Evolutionary conservation across 2,888 invertebrate genomes (phyloP).

Genomic region (Pseudanteris insignis): DNA sequence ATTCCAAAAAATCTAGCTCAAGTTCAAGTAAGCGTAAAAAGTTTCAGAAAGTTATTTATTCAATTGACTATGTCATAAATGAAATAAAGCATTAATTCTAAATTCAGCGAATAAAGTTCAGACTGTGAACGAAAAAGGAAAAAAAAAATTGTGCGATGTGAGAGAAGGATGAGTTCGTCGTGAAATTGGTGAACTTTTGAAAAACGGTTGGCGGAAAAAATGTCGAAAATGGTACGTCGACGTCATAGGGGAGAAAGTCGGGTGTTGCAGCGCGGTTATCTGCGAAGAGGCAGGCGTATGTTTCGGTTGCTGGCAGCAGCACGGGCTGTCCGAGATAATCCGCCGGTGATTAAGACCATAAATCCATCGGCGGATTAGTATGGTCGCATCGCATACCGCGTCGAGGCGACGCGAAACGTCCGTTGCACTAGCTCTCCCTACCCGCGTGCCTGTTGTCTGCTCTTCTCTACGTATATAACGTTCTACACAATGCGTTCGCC

Average conservation of each 20-base stretch:
- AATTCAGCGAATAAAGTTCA: too few species aligned
- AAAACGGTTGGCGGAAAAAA: conserved; percentile 14
- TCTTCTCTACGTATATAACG: not conserved
- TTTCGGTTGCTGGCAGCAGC: conserved; percentile 58
- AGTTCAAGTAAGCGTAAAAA: too few species aligned
- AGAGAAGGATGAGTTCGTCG: too few species aligned
- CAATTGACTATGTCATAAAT: too few species aligned
- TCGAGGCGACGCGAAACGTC: conserved; percentile 47
- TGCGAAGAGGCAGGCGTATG: conserved; percentile 65
- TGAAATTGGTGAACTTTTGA: too few species aligned
- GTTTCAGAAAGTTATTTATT: too few species aligned
- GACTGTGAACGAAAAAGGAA: too few species aligned
- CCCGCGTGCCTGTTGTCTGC: conserved; percentile 24
- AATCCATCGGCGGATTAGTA: conserved; percentile 70
- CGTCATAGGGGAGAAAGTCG: conserved; percentile 42
- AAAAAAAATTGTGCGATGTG: too few species aligned
- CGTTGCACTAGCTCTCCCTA: conserved; percentile 40
- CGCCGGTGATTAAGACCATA: conserved; percentile 74
- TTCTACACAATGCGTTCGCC: too few species aligned
- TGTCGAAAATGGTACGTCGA: conserved; percentile 33
- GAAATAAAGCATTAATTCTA: too few species aligned
- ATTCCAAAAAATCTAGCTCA: too few species aligned
- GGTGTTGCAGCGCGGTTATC: conserved; percentile 60
- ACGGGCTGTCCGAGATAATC: conserved; percentile 69
- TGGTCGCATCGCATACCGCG: conserved; percentile 59